Evolutionary conservation across 2,113 vertebrate species (phyloP).

Genomic region (Atherinomorus stipes): DNA sequence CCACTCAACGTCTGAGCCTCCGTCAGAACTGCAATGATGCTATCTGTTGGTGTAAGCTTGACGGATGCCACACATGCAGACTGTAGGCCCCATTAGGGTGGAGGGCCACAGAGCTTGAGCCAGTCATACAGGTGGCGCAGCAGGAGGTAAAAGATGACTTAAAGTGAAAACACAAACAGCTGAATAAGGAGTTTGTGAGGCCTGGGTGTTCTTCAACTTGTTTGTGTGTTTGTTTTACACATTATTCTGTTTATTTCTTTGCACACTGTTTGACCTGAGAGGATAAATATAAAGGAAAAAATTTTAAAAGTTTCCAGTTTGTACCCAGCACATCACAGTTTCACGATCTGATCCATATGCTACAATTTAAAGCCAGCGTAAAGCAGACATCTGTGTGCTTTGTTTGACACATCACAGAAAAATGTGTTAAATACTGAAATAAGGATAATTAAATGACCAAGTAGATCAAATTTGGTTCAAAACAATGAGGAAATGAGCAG

Average conservation of each 20-base stretch:
- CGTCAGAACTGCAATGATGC: conserved; percentile 62
- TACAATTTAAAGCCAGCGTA: background rate
- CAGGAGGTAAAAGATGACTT: conserved; percentile 66
- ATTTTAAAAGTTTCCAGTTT: conserved; percentile 33
- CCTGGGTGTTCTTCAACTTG: conserved; percentile 66
- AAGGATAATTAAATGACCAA: background rate
- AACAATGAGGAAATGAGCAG: background rate
- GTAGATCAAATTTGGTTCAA: background rate
- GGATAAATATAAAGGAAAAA: conserved; percentile 16
- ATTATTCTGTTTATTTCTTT: conserved; percentile 59
- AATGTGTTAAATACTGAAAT: background rate
- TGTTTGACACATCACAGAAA: background rate
- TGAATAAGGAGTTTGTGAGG: conserved; percentile 36
- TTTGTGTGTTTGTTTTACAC: conserved; percentile 63
- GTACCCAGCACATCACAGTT: background rate
- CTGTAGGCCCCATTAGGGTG: conserved; percentile 25
- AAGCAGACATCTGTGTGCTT: background rate
- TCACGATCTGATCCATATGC: background rate
- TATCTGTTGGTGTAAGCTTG: conserved; percentile 71
- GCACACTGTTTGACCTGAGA: conserved; percentile 25
- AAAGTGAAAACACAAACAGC: conserved; percentile 57
- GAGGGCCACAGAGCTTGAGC: conserved; percentile 20
- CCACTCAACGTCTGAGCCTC: conserved; percentile 47
- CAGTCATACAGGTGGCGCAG: conserved; percentile 38
- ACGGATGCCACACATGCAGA: conserved; percentile 66